These are phyloP conservation scores for Macaria liturata DNA, from an alignment of 2,888 invertebrate species.

Conservation along the genomic window DNA sequence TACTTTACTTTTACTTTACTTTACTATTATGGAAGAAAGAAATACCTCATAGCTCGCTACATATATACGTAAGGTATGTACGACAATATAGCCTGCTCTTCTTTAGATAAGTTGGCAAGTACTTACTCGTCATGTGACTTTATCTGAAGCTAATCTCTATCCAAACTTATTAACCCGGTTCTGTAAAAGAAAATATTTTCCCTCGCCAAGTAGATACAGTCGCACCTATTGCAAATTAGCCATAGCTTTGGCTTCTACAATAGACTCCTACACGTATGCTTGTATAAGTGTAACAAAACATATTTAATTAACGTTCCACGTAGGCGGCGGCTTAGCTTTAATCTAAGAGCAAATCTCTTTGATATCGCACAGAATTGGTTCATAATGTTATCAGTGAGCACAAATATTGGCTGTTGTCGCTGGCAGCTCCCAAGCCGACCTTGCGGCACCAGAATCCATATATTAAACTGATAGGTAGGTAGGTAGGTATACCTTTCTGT, in stretches of 20 bases:
- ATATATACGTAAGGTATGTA: no score
- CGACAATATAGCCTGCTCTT: no score
- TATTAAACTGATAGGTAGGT: slow-evolving; percentile 53
- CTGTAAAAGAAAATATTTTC: slow-evolving; percentile 26
- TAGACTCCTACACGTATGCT: slow-evolving; percentile 29
- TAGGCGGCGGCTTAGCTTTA: slow-evolving; percentile 67
- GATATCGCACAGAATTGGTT: slow-evolving; percentile 76
- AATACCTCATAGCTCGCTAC: no score
- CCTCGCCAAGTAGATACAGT: slow-evolving; percentile 12
- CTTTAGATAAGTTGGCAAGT: no score
- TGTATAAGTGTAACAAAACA: slow-evolving; percentile 45
- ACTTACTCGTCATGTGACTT: slow-evolving; percentile 13
- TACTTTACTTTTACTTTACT: no score
- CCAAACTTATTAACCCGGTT: slow-evolving; percentile 10
- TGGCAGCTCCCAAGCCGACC: slow-evolving; percentile 65
- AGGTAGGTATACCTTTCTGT: slow-evolving; percentile 44
- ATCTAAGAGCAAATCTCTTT: slow-evolving; percentile 78
- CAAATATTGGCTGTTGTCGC: slow-evolving; percentile 76
- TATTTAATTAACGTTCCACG: slow-evolving; percentile 58
- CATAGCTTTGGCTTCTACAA: no score
- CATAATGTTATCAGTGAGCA: slow-evolving; percentile 74
- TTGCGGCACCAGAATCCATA: slow-evolving; percentile 61
- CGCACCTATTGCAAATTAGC: neutral
- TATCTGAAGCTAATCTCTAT: slow-evolving; percentile 20
- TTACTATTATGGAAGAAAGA: no score